Conservation (phyloP, 2,888 invertebrate genomes). For the Alloscopus bannaensis region DNA sequence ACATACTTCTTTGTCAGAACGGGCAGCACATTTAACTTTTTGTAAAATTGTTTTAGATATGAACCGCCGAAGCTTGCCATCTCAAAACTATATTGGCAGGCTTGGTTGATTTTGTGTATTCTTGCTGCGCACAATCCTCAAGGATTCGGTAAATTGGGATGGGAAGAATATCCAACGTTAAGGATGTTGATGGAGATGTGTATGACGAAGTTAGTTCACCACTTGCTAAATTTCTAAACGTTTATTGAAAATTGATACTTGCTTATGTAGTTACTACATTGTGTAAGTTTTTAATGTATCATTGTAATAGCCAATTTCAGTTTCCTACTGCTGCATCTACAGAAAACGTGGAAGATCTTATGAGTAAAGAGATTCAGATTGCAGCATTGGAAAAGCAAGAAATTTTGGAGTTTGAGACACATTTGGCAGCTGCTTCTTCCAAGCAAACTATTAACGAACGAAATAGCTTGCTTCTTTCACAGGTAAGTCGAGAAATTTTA, state of each 20-base stretch:
- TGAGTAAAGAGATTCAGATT: slow-evolving; percentile 82
- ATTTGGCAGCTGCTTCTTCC: slow-evolving; percentile 89
- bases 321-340: slow-evolving; percentile 82
- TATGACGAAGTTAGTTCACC: slow-evolving; percentile 87
- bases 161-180: slow-evolving; percentile 93
- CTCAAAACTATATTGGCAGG: slow-evolving; percentile 95
- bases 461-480: slow-evolving; percentile 89
- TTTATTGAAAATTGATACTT: slow-evolving; percentile 20
- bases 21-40: not conserved
- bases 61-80: slow-evolving; percentile 93
- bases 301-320: slow-evolving; percentile 80
- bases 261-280: slow-evolving; percentile 3
- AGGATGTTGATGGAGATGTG: slow-evolving; percentile 96
- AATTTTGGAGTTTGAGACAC: slow-evolving; percentile 92
- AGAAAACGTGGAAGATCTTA: slow-evolving; percentile 80
- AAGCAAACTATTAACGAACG: slow-evolving; percentile 93
- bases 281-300: slow-evolving; percentile 57
- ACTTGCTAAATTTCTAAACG: slow-evolving; percentile 3
- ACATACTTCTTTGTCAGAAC: not conserved
- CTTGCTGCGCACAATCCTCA: slow-evolving; percentile 94
- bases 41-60: slow-evolving; percentile 78
- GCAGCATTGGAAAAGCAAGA: slow-evolving; percentile 84
- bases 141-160: slow-evolving; percentile 89
- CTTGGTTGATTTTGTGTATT: slow-evolving; percentile 91
- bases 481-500: slow-evolving; percentile 76